Evolutionary conservation across 2,113 vertebrate genomes (phyloP).

Genomic region (Lophura nycthemera): DNA sequence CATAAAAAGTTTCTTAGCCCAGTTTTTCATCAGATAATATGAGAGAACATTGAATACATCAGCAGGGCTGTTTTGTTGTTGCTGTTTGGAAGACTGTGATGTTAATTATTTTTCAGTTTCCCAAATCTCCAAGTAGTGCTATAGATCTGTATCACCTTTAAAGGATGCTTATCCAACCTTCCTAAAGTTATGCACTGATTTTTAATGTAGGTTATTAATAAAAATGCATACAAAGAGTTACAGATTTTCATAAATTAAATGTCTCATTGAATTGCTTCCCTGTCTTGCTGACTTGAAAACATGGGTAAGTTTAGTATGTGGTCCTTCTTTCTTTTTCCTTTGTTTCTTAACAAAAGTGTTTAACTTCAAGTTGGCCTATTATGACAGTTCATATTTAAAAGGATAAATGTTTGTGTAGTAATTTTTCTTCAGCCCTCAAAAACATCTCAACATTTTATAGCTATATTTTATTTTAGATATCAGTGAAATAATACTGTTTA

Average conservation of each 20-base stretch:
- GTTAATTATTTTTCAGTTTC: neutral
- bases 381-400: neutral
- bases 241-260: neutral
- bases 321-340: neutral
- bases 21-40: neutral
- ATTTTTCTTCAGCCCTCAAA: neutral
- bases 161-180: neutral
- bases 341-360: neutral
- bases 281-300: neutral
- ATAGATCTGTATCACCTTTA: neutral
- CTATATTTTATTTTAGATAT: fast-evolving
- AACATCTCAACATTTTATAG: neutral
- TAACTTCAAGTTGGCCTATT: neutral
- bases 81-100: neutral
- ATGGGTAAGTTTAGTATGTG: neutral
- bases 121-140: neutral
- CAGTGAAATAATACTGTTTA: neutral
- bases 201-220: neutral
- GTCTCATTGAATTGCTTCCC: neutral
- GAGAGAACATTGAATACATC: neutral
- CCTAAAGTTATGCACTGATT: neutral
- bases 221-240: neutral
- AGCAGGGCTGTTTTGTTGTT: too few relatives aligned
- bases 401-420: neutral
- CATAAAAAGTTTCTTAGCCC: neutral